Evolutionary conservation across 2,797 vertebrate genomes (phyloP), one percentile per base, ranked within the genome.

Genomic region (Erpetoichthys calabaricus): DNA sequence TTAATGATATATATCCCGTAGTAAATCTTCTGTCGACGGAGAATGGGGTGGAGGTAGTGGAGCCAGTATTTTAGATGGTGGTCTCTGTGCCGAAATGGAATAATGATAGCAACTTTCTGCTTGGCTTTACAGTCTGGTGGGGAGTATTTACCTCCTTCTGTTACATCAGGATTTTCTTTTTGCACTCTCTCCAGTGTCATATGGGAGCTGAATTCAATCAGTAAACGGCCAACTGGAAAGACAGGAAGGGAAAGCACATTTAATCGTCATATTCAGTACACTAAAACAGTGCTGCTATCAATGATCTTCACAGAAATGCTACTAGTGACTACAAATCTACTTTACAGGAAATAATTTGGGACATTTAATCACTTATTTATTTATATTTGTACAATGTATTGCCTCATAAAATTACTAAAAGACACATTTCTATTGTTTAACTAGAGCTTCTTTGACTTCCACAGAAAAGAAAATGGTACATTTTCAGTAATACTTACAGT

Each of bases 21-120:
- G 73, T 91, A 87, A 45, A 97, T 92, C 77, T 79, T 92, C 83
- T 99, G 96, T 44, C 95, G 86, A 56, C 92, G 85, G 58, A 98
- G 85, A 70, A 99, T 94, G 8, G 96, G 96, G 73, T 99, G 96
- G 69, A 99, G 78, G 66, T 99, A 98, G 77, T 98, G 94, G 60
- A 99, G 89, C 96, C 96, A 99, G 85, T 96, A 98, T 67, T 92
- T 94, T 4, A 99, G 90, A 67, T 99, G 96, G 70, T 97, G 90
- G 60, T 98, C 93, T 0, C 96, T 86, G 79, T 99, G 91, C 46
- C 96, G 85, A 70, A 95, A 99, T 4, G 96, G 96, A 70, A 98
- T 97, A 80, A 99, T 96, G 67, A 99, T 92, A 57, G 96, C 96
- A 74, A 99, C 93, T 62, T 91, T 94, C 85, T 95, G 93, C 63